These are phyloP conservation scores for Microdon myrmicae DNA, from an alignment of 2,888 invertebrate species.

Conservation along the genomic window DNA sequence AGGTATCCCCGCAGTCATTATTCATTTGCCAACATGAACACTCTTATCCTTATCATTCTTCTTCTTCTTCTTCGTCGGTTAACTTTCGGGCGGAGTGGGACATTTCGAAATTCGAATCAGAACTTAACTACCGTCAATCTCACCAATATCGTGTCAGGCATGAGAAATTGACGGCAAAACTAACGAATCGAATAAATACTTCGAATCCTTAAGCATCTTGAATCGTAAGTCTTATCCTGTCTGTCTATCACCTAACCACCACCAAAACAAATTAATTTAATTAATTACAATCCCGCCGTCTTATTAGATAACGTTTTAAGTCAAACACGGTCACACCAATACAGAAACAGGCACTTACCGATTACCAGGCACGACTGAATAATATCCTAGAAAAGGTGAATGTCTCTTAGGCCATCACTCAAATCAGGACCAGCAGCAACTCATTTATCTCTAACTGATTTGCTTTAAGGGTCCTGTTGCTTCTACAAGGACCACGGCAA, in stretches of 20 bases:
- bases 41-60: not conserved
- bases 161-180: slow-evolving; percentile 5
- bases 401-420: slow-evolving; percentile 34
- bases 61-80: too few species aligned
- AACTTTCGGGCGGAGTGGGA: not conserved
- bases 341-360: too few species aligned
- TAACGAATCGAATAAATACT: slow-evolving; percentile 5
- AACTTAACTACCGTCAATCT: slow-evolving; percentile 16
- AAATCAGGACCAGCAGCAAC: slow-evolving; percentile 22
- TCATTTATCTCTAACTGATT: slow-evolving; percentile 41
- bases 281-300: slow-evolving; percentile 68
- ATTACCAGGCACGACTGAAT: too few species aligned
- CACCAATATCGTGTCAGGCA: slow-evolving; percentile 16
- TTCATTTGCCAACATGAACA: slow-evolving; percentile 1
- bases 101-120: not conserved
- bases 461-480: slow-evolving; percentile 40
- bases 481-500: not conserved
- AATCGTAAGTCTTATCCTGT: too few species aligned
- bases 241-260: too few species aligned
- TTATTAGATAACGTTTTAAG: slow-evolving; percentile 60
- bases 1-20: too few species aligned
- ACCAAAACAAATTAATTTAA: slow-evolving; percentile 68
- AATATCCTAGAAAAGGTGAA: slow-evolving; percentile 14
- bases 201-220: slow-evolving; percentile 13
- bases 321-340: too few species aligned